Percentiles rank a stretch among this genome's conserved stretches.
phyloP scores from a whole-genome alignment of 2,113 vertebrate genomes.

The Octodon degus region DNA sequence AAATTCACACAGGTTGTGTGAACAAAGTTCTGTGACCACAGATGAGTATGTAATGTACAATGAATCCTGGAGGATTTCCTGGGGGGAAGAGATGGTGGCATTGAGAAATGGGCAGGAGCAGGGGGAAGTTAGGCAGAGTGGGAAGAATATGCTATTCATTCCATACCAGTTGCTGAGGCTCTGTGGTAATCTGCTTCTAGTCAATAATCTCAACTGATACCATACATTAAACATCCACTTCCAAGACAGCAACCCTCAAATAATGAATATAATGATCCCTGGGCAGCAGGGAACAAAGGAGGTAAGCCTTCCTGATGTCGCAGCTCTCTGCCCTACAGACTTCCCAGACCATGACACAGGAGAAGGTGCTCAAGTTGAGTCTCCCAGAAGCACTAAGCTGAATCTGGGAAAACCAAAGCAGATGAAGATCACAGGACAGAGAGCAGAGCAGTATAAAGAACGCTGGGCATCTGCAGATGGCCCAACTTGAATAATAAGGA shows the following conservation, averaged over 20 bases:
- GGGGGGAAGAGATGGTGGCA: background rate
- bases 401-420: background rate
- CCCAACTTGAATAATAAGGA: background rate
- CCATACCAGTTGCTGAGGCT: rapidly evolving
- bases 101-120: background rate
- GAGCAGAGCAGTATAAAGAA: background rate
- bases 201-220: background rate
- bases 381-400: background rate
- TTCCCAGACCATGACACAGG: background rate
- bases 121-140: background rate
- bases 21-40: background rate
- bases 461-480: too few species aligned
- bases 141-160: too few species aligned
- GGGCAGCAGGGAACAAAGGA: background rate
- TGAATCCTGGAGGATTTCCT: background rate
- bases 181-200: background rate
- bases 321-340: background rate
- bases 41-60: background rate
- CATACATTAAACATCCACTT: background rate
- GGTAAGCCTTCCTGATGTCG: background rate
- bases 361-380: background rate
- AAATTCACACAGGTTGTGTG: background rate
- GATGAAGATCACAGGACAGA: background rate
- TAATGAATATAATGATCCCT: background rate
- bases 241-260: background rate